Conservation (phyloP, 1,140 invertebrate species). For the Atta texana region DNA sequence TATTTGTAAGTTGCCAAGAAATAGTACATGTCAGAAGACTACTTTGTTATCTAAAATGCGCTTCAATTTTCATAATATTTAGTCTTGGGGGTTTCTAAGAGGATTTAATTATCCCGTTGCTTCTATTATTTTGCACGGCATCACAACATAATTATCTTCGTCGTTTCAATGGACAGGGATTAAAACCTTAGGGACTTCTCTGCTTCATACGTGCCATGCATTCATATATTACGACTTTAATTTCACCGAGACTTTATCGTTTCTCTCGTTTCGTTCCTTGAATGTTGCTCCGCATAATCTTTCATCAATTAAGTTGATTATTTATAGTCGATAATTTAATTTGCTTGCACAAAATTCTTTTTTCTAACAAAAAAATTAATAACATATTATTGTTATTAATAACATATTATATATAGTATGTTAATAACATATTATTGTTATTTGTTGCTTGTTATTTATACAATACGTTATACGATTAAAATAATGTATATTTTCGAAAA, state of each 20-base stretch:
- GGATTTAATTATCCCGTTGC: constrained; percentile 68
- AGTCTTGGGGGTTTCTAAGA: constrained; percentile 52
- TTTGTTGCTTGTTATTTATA: not conserved
- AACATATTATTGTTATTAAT: no score
- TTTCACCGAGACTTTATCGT: constrained; percentile 58
- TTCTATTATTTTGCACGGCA: constrained; percentile 71
- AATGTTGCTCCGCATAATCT: constrained; percentile 46
- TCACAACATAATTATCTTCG: constrained; percentile 67
- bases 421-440: no score
- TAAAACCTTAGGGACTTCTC: constrained; percentile 66
- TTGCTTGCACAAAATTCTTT: not conserved
- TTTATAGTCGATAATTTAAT: constrained; percentile 12
- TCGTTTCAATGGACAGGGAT: constrained; percentile 66
- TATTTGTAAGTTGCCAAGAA: not conserved
- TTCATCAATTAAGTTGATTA: constrained; percentile 40
- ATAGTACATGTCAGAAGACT: not conserved
- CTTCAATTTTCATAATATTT: constrained; percentile 34
- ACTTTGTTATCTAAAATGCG: constrained; percentile 6
- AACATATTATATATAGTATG: no score
- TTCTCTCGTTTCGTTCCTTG: constrained; percentile 51
- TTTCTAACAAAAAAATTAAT: not conserved
- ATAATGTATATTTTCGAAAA: no score
- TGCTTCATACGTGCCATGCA: not conserved
- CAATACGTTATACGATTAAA: not conserved
- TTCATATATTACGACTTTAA: constrained; percentile 62